A percentile compares a stretch with the other conserved stretches of the same genome.
These are phyloP conservation scores for Pogonomyrmex barbatus DNA, from an alignment of 1,140 invertebrate genomes.

Conservation along the genomic window DNA sequence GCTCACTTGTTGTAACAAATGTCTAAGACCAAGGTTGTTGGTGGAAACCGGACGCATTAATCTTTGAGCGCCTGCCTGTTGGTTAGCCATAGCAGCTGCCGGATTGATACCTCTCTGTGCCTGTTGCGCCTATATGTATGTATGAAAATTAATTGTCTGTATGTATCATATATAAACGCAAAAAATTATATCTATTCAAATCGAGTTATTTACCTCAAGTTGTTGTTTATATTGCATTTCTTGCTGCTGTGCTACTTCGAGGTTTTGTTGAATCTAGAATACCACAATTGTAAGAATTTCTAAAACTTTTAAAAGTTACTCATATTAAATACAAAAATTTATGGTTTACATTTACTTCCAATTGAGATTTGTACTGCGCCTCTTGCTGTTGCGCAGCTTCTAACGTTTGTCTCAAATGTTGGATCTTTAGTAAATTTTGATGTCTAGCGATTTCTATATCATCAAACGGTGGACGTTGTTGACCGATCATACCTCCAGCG, in stretches of 20 bases:
- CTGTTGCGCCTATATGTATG: slow-evolving; percentile 79
- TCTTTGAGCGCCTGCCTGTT: slow-evolving; percentile 86
- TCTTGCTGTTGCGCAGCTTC: slow-evolving; percentile 92
- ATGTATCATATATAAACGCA: background rate
- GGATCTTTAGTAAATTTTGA: slow-evolving; percentile 89
- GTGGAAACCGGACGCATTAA: slow-evolving; percentile 89
- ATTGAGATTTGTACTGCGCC: slow-evolving; percentile 91
- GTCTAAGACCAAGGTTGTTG: slow-evolving; percentile 90
- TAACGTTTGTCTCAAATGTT: slow-evolving; percentile 90
- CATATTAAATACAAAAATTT: slow-evolving; percentile 14
- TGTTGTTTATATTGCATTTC: slow-evolving; percentile 92
- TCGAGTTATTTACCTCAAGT: slow-evolving; percentile 87
- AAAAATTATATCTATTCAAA: slow-evolving; percentile 20
- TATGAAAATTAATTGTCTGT: slow-evolving; percentile 19
- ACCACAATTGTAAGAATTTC: background rate
- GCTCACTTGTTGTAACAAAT: slow-evolving; percentile 89
- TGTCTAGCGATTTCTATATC: slow-evolving; percentile 88
- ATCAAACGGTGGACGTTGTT: slow-evolving; percentile 85
- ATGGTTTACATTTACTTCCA: slow-evolving; percentile 86
- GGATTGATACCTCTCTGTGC: slow-evolving; percentile 83
- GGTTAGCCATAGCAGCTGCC: slow-evolving; percentile 81
- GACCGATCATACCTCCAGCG: slow-evolving; percentile 83
- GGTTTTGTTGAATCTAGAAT: slow-evolving; percentile 89
- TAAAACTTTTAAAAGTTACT: background rate
- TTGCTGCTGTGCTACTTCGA: slow-evolving; percentile 92